phyloP scores from a whole-genome alignment of 2,888 invertebrate species.

The Pseudococcus viburni region DNA sequence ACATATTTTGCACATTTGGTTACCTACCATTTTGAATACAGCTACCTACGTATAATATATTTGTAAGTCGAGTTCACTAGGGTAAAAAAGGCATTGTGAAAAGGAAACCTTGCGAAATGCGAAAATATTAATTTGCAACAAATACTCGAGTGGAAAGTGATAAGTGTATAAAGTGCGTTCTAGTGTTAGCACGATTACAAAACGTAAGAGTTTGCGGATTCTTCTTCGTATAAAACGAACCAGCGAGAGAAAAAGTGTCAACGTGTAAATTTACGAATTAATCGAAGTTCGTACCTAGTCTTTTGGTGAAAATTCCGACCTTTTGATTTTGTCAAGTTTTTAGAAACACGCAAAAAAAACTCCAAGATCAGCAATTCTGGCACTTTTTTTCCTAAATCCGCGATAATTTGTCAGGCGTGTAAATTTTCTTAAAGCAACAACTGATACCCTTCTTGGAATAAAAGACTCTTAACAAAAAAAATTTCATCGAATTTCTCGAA shows the following conservation, averaged over 20 bases:
- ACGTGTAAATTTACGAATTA: conserved; percentile 22
- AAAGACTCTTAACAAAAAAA: conserved; percentile 15
- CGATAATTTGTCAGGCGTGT: conserved; percentile 35
- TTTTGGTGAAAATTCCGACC: not conserved
- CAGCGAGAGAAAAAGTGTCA: not conserved
- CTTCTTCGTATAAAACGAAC: no score
- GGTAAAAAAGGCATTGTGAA: conserved; percentile 29
- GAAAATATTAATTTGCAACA: conserved; percentile 14
- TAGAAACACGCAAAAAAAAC: not conserved
- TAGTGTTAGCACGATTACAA: not conserved
- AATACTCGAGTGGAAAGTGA: conserved; percentile 24
- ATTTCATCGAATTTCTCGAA: conserved; percentile 38
- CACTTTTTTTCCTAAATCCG: not conserved
- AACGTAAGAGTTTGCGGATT: not conserved
- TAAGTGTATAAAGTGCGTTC: conserved; percentile 13
- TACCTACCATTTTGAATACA: conserved; percentile 1
- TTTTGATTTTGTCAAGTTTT: not conserved
- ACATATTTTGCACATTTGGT: not conserved
- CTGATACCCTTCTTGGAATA: conserved; percentile 1
- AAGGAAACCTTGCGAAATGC: not conserved
- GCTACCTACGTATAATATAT: not conserved
- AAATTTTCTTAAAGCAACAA: conserved; percentile 29
- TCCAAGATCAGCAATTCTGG: not conserved
- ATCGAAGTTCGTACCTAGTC: not conserved
- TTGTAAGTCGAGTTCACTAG: not conserved